Evolutionary conservation across 1,140 invertebrate genomes (phyloP).

Genomic region (Drosophila burlai): DNA sequence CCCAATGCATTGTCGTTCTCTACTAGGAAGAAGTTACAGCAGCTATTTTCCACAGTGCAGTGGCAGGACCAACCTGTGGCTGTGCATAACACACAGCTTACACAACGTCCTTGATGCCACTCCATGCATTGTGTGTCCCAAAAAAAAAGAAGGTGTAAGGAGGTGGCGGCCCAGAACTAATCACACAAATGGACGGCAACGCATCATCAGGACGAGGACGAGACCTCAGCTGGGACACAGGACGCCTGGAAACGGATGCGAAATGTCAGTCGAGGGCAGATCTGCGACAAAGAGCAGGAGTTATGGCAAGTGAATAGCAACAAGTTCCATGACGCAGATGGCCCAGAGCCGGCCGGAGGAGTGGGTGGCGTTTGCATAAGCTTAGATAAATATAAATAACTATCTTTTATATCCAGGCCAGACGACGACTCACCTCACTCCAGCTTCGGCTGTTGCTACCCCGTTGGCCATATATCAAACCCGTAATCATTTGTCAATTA

Average conservation of each 20-base stretch:
- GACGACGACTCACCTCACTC: slow-evolving; percentile 16
- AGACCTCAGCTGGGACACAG: slow-evolving; percentile 55
- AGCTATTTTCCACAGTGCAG: not conserved
- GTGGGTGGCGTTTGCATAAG: slow-evolving; percentile 51
- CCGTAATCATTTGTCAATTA: slow-evolving; percentile 82
- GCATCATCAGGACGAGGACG: slow-evolving; percentile 46
- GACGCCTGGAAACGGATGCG: slow-evolving; percentile 34
- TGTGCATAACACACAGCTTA: slow-evolving; percentile 39
- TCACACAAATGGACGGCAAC: slow-evolving; percentile 76
- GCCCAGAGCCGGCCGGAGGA: slow-evolving; percentile 3
- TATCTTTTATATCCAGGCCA: slow-evolving; percentile 26
- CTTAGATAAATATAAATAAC: slow-evolving; percentile 47
- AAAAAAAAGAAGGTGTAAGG: slow-evolving; percentile 29
- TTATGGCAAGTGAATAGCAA: slow-evolving; percentile 38
- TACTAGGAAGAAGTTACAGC: not conserved
- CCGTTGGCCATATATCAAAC: slow-evolving; percentile 62
- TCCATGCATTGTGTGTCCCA: slow-evolving; percentile 59
- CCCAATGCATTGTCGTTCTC: not conserved
- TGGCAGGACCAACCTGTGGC: slow-evolving; percentile 31
- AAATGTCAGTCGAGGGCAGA: slow-evolving; percentile 34
- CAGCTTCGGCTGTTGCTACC: slow-evolving; percentile 42
- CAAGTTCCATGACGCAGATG: slow-evolving; percentile 59
- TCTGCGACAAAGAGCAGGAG: slow-evolving; percentile 44
- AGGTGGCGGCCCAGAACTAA: slow-evolving; percentile 55
- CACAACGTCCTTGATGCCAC: slow-evolving; percentile 64